phyloP scores from a whole-genome alignment of 2,888 invertebrate genomes.

The Nomada hirtipes region DNA sequence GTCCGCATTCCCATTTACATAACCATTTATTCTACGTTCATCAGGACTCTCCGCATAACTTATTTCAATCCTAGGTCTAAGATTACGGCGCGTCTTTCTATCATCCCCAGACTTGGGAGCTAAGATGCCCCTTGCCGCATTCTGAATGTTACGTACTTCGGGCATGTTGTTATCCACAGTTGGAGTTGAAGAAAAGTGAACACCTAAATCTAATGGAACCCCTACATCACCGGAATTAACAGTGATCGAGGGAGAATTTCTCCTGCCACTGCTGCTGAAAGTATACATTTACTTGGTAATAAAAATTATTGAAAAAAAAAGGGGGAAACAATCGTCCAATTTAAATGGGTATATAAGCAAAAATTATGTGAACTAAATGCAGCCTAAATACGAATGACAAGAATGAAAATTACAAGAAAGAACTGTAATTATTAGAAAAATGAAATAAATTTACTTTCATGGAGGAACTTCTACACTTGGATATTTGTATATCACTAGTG shows the following conservation, averaged over 20 bases:
- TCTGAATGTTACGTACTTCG: slow-evolving; percentile 82
- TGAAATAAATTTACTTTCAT: slow-evolving; percentile 24
- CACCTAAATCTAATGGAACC: slow-evolving; percentile 80
- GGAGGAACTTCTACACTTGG: slow-evolving; percentile 6
- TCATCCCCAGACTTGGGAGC: slow-evolving; percentile 83
- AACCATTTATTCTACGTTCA: slow-evolving; percentile 86
- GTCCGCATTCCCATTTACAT: slow-evolving; percentile 84
- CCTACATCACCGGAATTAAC: slow-evolving; percentile 74
- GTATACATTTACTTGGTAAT: slow-evolving; percentile 3
- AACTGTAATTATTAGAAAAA: slow-evolving; percentile 6
- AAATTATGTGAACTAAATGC: not conserved
- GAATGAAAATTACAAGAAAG: not conserved
- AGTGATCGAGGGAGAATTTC: slow-evolving; percentile 79
- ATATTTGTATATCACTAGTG: slow-evolving; percentile 1
- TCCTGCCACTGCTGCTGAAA: slow-evolving; percentile 79
- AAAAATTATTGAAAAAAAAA: not conserved
- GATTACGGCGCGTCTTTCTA: slow-evolving; percentile 87
- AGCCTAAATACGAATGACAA: not conserved
- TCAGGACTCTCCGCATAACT: slow-evolving; percentile 95
- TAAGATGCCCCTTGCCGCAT: slow-evolving; percentile 81
- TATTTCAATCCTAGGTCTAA: slow-evolving; percentile 93
- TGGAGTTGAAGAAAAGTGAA: slow-evolving; percentile 77
- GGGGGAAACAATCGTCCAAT: not conserved
- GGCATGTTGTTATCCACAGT: slow-evolving; percentile 80
- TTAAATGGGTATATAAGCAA: not conserved